Conservation (phyloP, 2,797 vertebrate genomes). For the Chelon auratus region DNA sequence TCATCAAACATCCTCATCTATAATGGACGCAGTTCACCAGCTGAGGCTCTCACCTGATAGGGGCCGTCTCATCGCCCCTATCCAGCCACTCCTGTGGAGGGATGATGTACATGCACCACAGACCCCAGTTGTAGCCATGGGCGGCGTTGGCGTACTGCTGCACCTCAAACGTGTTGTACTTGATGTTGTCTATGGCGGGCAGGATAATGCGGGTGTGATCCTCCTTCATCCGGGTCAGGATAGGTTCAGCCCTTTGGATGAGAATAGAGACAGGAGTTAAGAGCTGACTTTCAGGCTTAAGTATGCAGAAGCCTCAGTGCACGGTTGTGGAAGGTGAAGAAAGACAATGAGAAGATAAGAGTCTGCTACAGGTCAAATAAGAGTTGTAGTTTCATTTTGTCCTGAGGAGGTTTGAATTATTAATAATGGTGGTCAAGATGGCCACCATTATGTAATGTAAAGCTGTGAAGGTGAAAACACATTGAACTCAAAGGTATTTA, state of each 20-base stretch:
- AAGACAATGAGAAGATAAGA: slow-evolving; percentile 1
- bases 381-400: slow-evolving; percentile 19
- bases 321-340: slow-evolving; percentile 14
- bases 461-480: slow-evolving; percentile 12
- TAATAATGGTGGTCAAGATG: slow-evolving; percentile 25
- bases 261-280: slow-evolving; percentile 26
- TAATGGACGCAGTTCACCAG: slow-evolving; percentile 62
- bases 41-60: slow-evolving; percentile 90
- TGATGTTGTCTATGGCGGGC: slow-evolving; percentile 98
- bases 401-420: slow-evolving; percentile 19
- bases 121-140: slow-evolving; percentile 98
- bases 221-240: slow-evolving; percentile 92
- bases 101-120: slow-evolving; percentile 99
- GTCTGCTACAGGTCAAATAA: slow-evolving; percentile 17
- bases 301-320: neutral
- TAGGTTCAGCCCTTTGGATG: slow-evolving; percentile 90
- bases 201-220: slow-evolving; percentile 93
- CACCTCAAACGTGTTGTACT: slow-evolving; percentile 97
- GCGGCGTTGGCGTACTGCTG: slow-evolving; percentile 97
- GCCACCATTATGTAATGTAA: too few species aligned
- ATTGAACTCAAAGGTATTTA: slow-evolving; percentile 12
- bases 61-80: slow-evolving; percentile 95
- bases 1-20: slow-evolving; percentile 80
- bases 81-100: slow-evolving; percentile 98
- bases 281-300: slow-evolving; percentile 9